These are phyloP conservation scores for Orchestia grillus DNA, from an alignment of 1,140 invertebrate species.

Conservation along the genomic window DNA sequence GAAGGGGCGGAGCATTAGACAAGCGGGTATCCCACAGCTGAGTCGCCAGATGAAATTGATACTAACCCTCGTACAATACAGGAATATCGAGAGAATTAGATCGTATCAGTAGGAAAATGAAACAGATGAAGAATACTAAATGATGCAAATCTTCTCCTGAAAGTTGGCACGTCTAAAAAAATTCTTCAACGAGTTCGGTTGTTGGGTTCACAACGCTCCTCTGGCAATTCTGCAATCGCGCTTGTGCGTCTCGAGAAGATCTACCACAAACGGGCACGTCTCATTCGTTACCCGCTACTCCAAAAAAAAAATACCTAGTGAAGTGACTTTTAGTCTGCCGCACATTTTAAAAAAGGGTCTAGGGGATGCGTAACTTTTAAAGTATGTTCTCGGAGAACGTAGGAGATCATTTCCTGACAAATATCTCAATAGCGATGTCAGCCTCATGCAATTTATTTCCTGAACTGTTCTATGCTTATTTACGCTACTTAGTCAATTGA, in stretches of 20 bases:
- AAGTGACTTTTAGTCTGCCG: not conserved
- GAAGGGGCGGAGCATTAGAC: not conserved
- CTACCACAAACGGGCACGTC: not conserved
- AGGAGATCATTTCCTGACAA: not conserved
- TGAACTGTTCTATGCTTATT: not conserved
- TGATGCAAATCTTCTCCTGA: not conserved
- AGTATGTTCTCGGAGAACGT: not conserved
- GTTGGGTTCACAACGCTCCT: not conserved
- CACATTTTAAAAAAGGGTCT: not conserved
- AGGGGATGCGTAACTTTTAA: not conserved
- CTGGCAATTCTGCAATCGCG: not conserved
- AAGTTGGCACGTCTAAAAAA: not conserved
- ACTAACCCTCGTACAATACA: not conserved
- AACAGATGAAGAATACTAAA: not conserved
- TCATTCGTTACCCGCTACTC: not conserved
- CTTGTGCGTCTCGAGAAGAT: not conserved
- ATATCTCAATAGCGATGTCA: not conserved
- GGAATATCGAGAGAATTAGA: not conserved
- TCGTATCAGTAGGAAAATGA: not conserved
- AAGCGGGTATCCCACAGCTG: not conserved
- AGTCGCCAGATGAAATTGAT: not conserved
- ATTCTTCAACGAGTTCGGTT: not conserved
- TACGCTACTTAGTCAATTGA: not conserved
- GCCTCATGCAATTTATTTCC: not conserved
- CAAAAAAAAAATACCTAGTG: not conserved